Conservation (phyloP, 2,888 invertebrate species). For the Pyrocoelia pectoralis region DNA sequence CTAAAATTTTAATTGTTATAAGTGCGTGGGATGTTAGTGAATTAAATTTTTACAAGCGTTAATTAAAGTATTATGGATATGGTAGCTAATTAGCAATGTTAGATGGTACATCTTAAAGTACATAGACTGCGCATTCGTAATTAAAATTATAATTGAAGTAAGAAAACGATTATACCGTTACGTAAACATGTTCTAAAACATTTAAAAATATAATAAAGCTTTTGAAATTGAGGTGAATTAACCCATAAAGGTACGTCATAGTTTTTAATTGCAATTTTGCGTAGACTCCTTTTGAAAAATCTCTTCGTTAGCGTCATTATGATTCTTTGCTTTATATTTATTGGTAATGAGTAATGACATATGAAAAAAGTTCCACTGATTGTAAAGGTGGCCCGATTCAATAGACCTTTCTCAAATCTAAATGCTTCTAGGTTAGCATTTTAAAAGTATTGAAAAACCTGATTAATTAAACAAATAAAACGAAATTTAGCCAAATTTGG, state of each 20-base stretch:
- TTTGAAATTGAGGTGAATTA: conserved; percentile 30
- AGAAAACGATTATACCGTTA: conserved; percentile 28
- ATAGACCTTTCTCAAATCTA: no score
- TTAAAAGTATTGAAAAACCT: no score
- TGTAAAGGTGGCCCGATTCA: no score
- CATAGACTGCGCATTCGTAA: conserved; percentile 14
- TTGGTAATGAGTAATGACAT: no score
- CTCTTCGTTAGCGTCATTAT: no score
- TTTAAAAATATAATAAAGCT: conserved; percentile 11
- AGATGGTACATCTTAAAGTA: conserved; percentile 10
- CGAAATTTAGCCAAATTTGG: no score
- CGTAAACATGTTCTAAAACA: conserved; percentile 25
- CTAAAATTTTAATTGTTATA: conserved; percentile 29
- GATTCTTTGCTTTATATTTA: no score
- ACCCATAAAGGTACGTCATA: conserved; percentile 31
- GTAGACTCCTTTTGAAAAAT: neutral
- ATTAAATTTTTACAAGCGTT: conserved; percentile 21
- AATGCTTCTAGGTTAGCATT: no score
- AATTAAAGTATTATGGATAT: conserved; percentile 24
- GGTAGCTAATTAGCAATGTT: conserved; percentile 16
- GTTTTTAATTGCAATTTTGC: conserved; percentile 28
- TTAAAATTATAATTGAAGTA: conserved; percentile 37
- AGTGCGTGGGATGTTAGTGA: conserved; percentile 24
- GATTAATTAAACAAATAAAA: no score
- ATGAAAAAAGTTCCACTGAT: no score